Base-by-base conservation (phyloP, 2,888 invertebrate species). In the Erebia ligea region DNA sequence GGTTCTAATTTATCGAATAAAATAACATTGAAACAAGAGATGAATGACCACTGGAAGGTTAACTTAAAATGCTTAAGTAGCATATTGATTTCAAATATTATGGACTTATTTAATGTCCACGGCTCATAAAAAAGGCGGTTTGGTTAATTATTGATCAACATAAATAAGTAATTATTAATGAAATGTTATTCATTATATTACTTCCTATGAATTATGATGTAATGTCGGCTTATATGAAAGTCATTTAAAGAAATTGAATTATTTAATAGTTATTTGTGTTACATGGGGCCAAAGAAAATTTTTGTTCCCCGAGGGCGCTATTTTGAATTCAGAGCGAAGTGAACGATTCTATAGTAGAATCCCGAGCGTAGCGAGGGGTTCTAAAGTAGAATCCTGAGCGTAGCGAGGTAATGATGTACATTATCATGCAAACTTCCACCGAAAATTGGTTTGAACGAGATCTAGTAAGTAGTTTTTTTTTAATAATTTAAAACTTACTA, bases 11-110 rank as follows among this genome's bases (percentile, higher is more conserved):
- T 11, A 17, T 2, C 2, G 0, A 5, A 17, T 59, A 42, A 59
- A 17, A 59, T 40, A 59, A 59, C 40, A 40, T 17, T 25, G n/a
- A 40, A 40, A 59, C 40, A 40, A n/a, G 17, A 17, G 40, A 59
- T 40, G 17, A 59, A 59, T 59, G 59, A 59, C 59, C 40, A 59
- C 11, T 58, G 17, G 9, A 59, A 59, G 59, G 17, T 59, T 42
- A 34, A 34, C 34, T 34, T 6, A 59, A 59, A 42, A 59, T 42
- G n/a, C 40, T 42, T 34, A 34, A 40, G 42, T 59, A 59, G 5
- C 59, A 59, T 42, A 40, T 19, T 59, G n/a, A 59, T 15, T 17
- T 34, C 0, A 34, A 40, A 42, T 40, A 17, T 59, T 59, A 40
- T 17, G n/a, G 42, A 59, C 1, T 9, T 4, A 21, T 40, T 58